Evolutionary conservation across 2,113 vertebrate genomes (phyloP), one percentile per base, ranked within the genome.

Genomic region (Gambusia holbrooki): DNA sequence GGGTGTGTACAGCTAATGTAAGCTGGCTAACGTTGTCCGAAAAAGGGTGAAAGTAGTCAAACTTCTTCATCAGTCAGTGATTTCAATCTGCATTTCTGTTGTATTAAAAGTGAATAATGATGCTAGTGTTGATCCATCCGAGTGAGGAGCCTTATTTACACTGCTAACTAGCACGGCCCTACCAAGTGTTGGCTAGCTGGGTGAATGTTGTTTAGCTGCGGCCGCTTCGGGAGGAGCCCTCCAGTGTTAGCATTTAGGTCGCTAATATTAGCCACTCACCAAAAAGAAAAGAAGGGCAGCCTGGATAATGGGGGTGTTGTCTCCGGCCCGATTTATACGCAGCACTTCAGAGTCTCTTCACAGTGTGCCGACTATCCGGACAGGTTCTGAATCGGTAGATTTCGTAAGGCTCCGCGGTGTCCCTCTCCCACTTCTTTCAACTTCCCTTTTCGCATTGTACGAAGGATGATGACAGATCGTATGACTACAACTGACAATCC

Each of bases 391-490:
- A 45, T 35, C 27, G 63, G 61, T 78, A 30, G 75, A 29, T 77
- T 73, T 90, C 83, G 86, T 85, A 71, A 74, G 77, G 85, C 87
- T 87, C 79, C 40, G 79, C 83, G 74, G 73, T 69, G 77, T 82
- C 78, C 63, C 88, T 83, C 87, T 90, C 79, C 82, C 90, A 89
- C 86, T 92, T 92, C 84, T 82, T 80, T 85, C 90, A 92, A 94
- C 94, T 95, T 94, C 93, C 91, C 90, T 86, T 90, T 91, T 91
- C 76, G 85, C 92, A 86, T 93, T 61, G 86, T 89, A 88, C 84
- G 87, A 74, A 84, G 78, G 87, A 89, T 80, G 91, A 92, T 92
- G 93, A 94, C 93, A 90, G 93, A 92, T 88, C 93, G 91, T 69
- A 83, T 91, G 91, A 92, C 88, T 76, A 73, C 58, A 77, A 77